Base-by-base conservation (phyloP, 2,888 invertebrate species). In the Azorinus chamasolen region DNA sequence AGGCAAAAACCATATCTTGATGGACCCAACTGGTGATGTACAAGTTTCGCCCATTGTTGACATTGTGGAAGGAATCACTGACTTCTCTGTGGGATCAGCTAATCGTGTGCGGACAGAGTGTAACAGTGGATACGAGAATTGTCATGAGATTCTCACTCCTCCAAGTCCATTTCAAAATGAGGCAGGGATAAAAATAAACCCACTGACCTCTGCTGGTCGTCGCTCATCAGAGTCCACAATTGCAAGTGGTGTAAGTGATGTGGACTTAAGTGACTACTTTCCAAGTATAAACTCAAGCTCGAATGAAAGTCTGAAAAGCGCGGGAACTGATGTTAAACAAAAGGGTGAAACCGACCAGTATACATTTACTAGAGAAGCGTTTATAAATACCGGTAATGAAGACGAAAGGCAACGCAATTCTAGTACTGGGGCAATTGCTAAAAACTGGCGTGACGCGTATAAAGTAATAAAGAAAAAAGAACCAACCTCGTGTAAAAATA, bases 281-380 rank as follows among this genome's bases (percentile, higher is more conserved):
- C 75, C 75, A 0, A 75, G 75, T 22, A 70, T 75, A 24, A 58
- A 57, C 55, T 75, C 75, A 2, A 69, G 75, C 69, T 64, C 75
- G 24, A 69, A 55, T 46, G 64, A 64, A 55, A 75, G 75, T 45
- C 22, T 66, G 8, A 18, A 22, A 14, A 18, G 32, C 8, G 46
- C 45, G 10, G 8, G 32, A 20, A 32, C 3, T 27, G 46, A 45
- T 10, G 18, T 46, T n/a, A 27, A 27, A 27, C 55, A 16, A 5
- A 18, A 20, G 1, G 45, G 43, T 18, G 55, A 53, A 5, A 32
- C 32, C 32, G 24, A 61, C 6, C 50, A 45, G 1, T 80, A 70
- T 41, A 57, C 62, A 2, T 80, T 64, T 45, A 76, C 80, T 10
- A 73, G 80, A n/a, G 80, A 80, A 51, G 80, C 76, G n/a, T 80